Conservation (phyloP, 2,113 vertebrate species). For the Neodon shergylaensis region DNA sequence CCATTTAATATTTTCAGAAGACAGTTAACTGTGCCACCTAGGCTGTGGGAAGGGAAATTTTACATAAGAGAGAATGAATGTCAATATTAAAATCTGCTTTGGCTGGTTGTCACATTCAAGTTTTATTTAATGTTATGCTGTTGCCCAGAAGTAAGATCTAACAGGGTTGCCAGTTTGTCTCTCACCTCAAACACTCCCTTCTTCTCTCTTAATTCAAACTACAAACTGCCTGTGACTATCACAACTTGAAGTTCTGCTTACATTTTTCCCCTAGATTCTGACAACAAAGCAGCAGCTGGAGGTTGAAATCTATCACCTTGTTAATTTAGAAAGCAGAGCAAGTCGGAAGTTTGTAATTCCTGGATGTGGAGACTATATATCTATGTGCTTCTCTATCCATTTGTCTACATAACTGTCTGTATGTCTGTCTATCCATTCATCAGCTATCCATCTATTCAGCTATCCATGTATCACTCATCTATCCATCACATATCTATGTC, state of each 20-base stretch:
- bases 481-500: neutral
- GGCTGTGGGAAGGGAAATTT: neutral
- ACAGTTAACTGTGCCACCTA: neutral
- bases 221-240: neutral
- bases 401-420: neutral
- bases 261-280: neutral
- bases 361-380: neutral
- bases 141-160: neutral
- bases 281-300: neutral
- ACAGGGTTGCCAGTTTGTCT: neutral
- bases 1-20: neutral
- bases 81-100: neutral
- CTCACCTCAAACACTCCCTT: neutral
- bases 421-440: neutral
- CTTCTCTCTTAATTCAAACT: neutral
- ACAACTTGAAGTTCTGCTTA: neutral
- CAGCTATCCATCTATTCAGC: neutral
- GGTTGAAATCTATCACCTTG: neutral
- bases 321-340: conserved; percentile 28
- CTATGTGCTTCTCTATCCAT: neutral
- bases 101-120: neutral
- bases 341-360: neutral
- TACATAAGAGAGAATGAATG: neutral
- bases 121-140: neutral
- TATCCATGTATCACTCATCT: too few species aligned